A percentile compares a stretch with the other conserved stretches of the same genome.
phyloP scores from a whole-genome alignment of 2,888 invertebrate genomes.

The Leptinotarsa rubiginosa region DNA sequence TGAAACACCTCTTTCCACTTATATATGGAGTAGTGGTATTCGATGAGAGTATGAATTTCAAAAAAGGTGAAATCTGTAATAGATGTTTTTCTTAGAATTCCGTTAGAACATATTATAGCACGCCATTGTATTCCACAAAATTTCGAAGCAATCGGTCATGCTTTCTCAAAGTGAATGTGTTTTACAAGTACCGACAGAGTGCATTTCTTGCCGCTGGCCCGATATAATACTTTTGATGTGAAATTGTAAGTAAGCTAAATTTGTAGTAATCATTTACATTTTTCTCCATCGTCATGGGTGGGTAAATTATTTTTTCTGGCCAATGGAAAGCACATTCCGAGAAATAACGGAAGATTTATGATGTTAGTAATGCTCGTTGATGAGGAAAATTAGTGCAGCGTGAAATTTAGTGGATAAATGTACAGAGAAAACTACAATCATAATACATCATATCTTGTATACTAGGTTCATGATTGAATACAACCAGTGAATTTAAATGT shows the following conservation, averaged over 20 bases:
- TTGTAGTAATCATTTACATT: conserved; percentile 39
- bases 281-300: conserved; percentile 36
- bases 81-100: neutral
- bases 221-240: conserved; percentile 40
- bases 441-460: neutral
- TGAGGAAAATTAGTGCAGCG: conserved; percentile 14
- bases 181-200: conserved; percentile 35
- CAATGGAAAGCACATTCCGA: conserved; percentile 8
- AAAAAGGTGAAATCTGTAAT: conserved; percentile 3
- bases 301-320: conserved; percentile 24
- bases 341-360: conserved; percentile 13
- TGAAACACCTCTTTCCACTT: no score
- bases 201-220: conserved; percentile 38
- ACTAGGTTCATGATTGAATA: neutral
- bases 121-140: conserved; percentile 32
- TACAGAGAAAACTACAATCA: neutral
- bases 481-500: no score
- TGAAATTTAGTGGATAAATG: neutral
- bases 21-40: no score
- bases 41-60: no score
- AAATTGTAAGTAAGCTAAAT: conserved; percentile 22
- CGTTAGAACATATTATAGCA: conserved; percentile 14
- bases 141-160: conserved; percentile 40
- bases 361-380: conserved; percentile 13
- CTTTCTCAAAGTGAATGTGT: conserved; percentile 40